A percentile compares a stretch with the other conserved stretches of the same genome.
Conservation (phyloP, 2,888 invertebrate genomes). For the Cancer borealis region DNA sequence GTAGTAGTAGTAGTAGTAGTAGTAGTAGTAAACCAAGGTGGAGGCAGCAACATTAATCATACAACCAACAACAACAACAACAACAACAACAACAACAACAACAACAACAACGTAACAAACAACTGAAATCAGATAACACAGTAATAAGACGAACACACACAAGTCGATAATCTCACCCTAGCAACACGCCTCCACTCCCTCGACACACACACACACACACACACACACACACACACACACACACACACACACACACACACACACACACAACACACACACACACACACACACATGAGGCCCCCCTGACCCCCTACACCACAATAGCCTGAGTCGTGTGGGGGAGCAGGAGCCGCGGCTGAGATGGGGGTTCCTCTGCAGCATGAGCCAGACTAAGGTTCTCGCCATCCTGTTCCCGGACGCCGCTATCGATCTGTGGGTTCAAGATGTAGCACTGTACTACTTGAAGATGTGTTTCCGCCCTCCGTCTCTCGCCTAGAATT, state of each 20-base stretch:
- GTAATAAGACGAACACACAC: not conserved
- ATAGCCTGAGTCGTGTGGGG: not conserved
- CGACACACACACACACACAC: conserved; percentile 32
- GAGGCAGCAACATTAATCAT: not conserved
- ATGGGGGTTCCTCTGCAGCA: not conserved
- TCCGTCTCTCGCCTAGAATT: not conserved
- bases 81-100: not conserved
- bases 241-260: not conserved
- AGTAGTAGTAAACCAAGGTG: conserved; percentile 21
- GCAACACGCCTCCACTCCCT: not conserved
- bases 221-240: conserved; percentile 2
- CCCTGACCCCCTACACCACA: too few relatives aligned
- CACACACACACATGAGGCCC: too few relatives aligned
- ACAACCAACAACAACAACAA: not conserved
- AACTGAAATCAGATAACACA: not conserved
- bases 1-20: conserved; percentile 43
- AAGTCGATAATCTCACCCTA: not conserved
- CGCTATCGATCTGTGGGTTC: not conserved
- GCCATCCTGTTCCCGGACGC: not conserved
- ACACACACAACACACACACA: too few relatives aligned
- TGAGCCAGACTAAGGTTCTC: not conserved
- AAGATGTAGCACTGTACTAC: not conserved
- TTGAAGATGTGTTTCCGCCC: conserved; percentile 1
- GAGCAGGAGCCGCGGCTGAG: not conserved
- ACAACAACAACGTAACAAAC: not conserved